Percentiles rank a stretch among this genome's conserved stretches.
These are phyloP conservation scores for Erebia ligea DNA, from an alignment of 2,888 invertebrate species.

Conservation along the genomic window DNA sequence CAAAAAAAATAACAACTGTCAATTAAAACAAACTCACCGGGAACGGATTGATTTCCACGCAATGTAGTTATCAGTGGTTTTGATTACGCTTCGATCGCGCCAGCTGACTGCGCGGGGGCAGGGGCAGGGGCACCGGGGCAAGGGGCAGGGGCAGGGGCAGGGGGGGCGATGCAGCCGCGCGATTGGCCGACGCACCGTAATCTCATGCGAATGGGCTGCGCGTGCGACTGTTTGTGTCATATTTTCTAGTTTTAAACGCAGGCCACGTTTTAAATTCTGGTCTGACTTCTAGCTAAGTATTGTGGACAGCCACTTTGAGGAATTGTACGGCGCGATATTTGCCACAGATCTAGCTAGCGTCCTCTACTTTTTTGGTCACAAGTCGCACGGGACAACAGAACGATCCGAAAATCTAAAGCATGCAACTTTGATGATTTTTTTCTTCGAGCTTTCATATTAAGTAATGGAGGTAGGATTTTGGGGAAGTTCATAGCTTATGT, in stretches of 20 bases:
- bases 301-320: too few species aligned
- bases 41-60: slow-evolving; percentile 44
- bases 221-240: slow-evolving; percentile 47
- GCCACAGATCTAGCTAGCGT: too few species aligned
- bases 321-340: too few species aligned
- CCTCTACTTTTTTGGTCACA: too few species aligned
- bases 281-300: too few species aligned
- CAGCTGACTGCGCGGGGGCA: slow-evolving; percentile 55
- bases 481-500: too few species aligned
- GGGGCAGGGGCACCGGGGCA: slow-evolving; percentile 38
- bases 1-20: slow-evolving; percentile 5
- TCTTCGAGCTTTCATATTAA: too few species aligned
- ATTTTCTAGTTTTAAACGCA: slow-evolving; percentile 32
- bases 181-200: slow-evolving; percentile 57
- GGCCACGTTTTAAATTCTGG: slow-evolving; percentile 26
- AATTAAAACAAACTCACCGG: slow-evolving; percentile 43
- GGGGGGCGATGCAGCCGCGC: slow-evolving; percentile 37
- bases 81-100: slow-evolving; percentile 56
- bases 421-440: too few species aligned
- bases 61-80: slow-evolving; percentile 58
- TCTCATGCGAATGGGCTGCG: slow-evolving; percentile 58
- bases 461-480: too few species aligned
- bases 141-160: slow-evolving; percentile 41
- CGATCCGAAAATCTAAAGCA: too few species aligned
- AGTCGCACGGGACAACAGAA: too few species aligned